Evolutionary conservation across 2,113 vertebrate species (phyloP).

Genomic region (Odontesthes bonariensis): DNA sequence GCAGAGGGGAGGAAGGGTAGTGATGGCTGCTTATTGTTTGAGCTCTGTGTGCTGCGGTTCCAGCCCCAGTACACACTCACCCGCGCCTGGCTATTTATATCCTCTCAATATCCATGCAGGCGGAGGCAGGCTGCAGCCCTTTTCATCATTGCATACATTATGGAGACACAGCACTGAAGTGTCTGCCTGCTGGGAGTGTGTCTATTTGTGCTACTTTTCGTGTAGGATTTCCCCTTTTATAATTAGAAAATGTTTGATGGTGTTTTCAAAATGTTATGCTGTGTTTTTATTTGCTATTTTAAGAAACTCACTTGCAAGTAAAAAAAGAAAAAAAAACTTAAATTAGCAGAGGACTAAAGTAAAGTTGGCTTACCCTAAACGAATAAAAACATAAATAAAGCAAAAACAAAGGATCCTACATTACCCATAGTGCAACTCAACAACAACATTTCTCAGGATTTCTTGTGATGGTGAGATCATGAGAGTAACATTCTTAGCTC

Average conservation of each 20-base stretch:
- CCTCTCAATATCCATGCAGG: constrained; percentile 69
- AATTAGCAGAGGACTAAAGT: not conserved
- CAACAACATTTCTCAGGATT: too few relatives aligned
- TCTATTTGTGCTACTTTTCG: constrained; percentile 12
- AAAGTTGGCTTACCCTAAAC: not conserved
- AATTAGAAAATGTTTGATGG: not conserved
- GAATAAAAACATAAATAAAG: too few relatives aligned
- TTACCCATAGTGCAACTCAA: too few relatives aligned
- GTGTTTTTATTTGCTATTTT: not conserved
- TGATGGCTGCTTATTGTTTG: constrained; percentile 73
- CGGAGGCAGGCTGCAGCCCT: constrained; percentile 59
- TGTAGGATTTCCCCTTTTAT: constrained; percentile 37
- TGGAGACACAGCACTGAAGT: constrained; percentile 34
- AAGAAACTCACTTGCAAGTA: not conserved
- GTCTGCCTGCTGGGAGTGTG: constrained; percentile 28
- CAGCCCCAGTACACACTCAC: constrained; percentile 60
- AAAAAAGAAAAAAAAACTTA: not conserved
- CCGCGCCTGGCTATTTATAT: constrained; percentile 75
- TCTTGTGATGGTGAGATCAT: too few relatives aligned
- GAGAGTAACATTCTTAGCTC: not conserved
- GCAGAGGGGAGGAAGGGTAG: constrained; percentile 65
- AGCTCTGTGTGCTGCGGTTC: constrained; percentile 68
- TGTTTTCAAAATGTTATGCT: not conserved
- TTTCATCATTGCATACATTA: constrained; percentile 72
- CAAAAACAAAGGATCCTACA: too few relatives aligned